phyloP scores from a whole-genome alignment of 2,797 vertebrate genomes.

The Denticeps clupeoides region DNA sequence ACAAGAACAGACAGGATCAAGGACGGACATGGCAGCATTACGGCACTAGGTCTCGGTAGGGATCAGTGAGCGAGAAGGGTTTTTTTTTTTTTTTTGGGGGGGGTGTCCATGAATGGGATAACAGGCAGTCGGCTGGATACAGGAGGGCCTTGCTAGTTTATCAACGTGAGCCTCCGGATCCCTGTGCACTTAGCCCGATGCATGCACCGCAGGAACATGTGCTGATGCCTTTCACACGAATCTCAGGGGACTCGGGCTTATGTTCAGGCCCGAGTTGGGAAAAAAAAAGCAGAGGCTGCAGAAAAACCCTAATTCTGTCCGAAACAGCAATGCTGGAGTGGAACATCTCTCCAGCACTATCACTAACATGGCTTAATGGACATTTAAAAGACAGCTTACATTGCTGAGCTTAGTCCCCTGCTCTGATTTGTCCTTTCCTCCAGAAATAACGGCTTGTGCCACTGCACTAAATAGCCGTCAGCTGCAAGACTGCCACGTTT shows the following conservation, averaged over 20 bases:
- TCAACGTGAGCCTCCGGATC: neutral
- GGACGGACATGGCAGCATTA: neutral
- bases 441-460: neutral
- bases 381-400: slow-evolving; percentile 29
- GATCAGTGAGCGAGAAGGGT: neutral
- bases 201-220: neutral
- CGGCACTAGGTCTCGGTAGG: neutral
- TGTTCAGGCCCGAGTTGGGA: neutral
- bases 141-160: neutral
- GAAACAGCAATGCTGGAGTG: slow-evolving; percentile 11
- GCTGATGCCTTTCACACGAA: neutral
- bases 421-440: slow-evolving; percentile 12
- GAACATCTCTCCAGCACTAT: slow-evolving; percentile 19
- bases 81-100: neutral
- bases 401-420: slow-evolving; percentile 10
- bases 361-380: slow-evolving; percentile 19
- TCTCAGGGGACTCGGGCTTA: neutral
- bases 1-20: too few relatives aligned
- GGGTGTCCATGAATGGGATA: neutral
- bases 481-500: slow-evolving; percentile 1
- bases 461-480: slow-evolving; percentile 1
- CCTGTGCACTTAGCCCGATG: neutral
- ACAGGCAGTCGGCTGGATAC: neutral
- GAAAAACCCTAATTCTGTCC: slow-evolving; percentile 24
- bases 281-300: slow-evolving; percentile 19